Percentiles rank a stretch among this genome's conserved stretches.
phyloP scores from a whole-genome alignment of 2,113 vertebrate species.

The Zosterops pallidus region DNA sequence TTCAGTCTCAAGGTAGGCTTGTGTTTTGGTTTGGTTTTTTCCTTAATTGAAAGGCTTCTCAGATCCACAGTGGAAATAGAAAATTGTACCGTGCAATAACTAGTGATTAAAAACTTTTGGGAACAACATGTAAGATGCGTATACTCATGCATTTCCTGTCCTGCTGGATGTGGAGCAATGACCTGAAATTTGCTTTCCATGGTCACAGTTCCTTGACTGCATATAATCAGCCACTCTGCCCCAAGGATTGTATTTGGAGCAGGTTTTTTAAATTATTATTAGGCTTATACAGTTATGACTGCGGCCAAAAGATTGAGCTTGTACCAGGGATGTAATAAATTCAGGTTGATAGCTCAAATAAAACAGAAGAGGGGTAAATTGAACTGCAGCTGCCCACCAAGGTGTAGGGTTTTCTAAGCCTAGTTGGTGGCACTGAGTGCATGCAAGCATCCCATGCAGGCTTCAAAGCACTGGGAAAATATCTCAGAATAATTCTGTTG shows the following conservation, averaged over 20 bases:
- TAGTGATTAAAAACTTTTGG: background rate
- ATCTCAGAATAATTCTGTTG: background rate
- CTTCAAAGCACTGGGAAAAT: background rate
- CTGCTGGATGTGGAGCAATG: background rate
- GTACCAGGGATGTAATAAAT: background rate
- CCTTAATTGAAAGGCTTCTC: background rate
- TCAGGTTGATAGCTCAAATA: background rate
- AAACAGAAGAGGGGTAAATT: background rate
- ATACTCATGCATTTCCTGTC: background rate
- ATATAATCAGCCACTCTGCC: background rate
- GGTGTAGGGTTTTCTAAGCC: background rate
- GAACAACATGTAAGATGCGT: accelerated
- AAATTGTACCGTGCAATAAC: background rate
- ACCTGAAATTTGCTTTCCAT: background rate
- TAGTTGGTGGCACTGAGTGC: background rate
- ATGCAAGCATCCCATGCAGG: background rate
- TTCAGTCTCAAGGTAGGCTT: background rate
- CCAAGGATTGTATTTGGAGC: background rate
- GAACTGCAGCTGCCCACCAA: background rate
- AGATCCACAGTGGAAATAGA: background rate
- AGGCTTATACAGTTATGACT: background rate
- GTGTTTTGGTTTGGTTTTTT: background rate
- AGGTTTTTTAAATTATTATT: accelerated
- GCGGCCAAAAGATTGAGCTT: background rate
- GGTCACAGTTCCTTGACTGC: background rate